Conservation (phyloP, 2,113 vertebrate genomes). For the Isichthys henryi region DNA sequence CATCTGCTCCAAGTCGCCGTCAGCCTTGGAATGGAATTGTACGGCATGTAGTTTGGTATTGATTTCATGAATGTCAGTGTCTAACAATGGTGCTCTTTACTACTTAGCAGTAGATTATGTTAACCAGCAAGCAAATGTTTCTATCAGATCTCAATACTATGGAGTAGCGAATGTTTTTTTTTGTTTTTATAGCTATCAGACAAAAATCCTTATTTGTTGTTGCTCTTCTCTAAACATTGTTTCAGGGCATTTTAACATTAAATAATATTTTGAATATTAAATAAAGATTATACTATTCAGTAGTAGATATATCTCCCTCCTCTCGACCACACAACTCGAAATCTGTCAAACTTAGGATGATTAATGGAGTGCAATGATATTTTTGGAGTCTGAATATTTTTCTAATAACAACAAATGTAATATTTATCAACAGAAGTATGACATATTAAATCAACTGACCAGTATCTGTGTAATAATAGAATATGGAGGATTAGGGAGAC, state of each 20-base stretch:
- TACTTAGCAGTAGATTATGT: slow-evolving; percentile 28
- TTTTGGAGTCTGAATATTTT: background rate
- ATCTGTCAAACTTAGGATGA: background rate
- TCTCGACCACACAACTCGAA: background rate
- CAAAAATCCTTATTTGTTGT: background rate
- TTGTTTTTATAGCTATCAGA: background rate
- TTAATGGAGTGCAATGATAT: background rate
- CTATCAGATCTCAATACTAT: background rate
- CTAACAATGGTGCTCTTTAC: slow-evolving; percentile 47
- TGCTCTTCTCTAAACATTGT: background rate
- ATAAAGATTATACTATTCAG: background rate
- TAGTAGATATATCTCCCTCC: background rate
- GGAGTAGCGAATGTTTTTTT: background rate
- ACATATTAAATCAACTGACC: background rate
- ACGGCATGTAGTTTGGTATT: background rate
- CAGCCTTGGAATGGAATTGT: background rate
- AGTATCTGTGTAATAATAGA: background rate
- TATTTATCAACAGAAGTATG: background rate
- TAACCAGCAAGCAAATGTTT: background rate
- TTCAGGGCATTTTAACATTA: background rate
- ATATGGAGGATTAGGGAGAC: background rate
- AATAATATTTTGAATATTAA: background rate
- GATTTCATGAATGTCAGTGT: slow-evolving; percentile 29
- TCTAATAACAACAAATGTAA: background rate
- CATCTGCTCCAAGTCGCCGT: background rate